Evolutionary conservation across 92 coral and sea anemone genomes (phyloP).

Genomic region (Zoanthus sansibaricus): DNA sequence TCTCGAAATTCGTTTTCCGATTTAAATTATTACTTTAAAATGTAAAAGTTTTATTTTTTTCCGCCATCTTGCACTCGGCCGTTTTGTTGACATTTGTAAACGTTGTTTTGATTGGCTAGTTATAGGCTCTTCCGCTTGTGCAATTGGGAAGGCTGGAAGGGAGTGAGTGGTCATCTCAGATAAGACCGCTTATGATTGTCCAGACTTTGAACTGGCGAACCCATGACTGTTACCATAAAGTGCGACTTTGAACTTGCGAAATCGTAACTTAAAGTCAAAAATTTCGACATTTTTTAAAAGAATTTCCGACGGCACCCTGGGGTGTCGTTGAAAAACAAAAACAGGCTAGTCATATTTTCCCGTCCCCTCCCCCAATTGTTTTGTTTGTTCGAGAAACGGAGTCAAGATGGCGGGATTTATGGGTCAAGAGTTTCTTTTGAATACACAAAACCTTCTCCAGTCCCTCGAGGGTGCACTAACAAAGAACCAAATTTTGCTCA

Average conservation of each 20-base stretch:
- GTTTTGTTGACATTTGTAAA: background rate
- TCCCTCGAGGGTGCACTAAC: conserved; percentile 63
- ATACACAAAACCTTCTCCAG: conserved; percentile 51
- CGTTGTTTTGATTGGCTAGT: background rate
- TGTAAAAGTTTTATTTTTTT: background rate
- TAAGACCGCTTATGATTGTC: background rate
- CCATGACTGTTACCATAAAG: no score
- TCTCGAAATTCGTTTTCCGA: background rate
- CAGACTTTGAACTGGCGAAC: background rate
- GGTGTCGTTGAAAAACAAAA: background rate
- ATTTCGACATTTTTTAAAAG: background rate
- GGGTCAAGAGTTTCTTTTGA: conserved; percentile 48
- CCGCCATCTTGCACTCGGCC: background rate
- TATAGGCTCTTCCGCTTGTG: background rate
- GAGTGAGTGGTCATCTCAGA: background rate
- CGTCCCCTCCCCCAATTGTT: background rate
- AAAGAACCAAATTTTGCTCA: conserved; percentile 44
- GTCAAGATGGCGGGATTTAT: conserved; percentile 29
- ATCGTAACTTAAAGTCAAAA: background rate
- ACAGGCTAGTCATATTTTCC: background rate
- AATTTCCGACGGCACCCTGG: background rate
- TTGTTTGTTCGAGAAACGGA: background rate
- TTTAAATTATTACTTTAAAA: background rate
- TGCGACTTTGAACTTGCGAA: background rate
- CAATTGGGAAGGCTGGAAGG: background rate